Evolutionary conservation across 2,888 invertebrate genomes (phyloP).

Genomic region (Spatulosminthurus flaviceps): DNA sequence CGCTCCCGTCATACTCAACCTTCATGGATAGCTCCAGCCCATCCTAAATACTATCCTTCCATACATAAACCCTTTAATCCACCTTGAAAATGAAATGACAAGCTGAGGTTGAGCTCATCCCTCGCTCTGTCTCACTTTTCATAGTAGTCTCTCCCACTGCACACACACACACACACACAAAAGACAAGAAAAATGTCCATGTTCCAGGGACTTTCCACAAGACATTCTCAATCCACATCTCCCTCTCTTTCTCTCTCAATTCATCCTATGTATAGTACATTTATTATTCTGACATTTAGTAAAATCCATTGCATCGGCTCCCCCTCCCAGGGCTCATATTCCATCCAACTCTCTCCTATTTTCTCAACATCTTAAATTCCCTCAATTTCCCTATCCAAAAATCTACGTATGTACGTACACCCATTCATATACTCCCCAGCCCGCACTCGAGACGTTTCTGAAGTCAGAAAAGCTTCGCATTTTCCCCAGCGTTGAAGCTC

Average conservation of each 20-base stretch:
- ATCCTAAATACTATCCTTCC: neutral
- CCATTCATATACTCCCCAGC: too few species aligned
- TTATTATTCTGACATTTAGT: constrained; percentile 44
- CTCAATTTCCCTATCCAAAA: too few species aligned
- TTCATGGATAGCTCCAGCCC: neutral
- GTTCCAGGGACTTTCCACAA: constrained; percentile 8
- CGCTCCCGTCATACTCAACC: neutral
- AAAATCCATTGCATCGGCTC: neutral
- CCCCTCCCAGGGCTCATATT: neutral
- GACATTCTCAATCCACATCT: constrained; percentile 31
- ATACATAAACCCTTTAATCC: constrained; percentile 25
- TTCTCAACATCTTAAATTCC: neutral
- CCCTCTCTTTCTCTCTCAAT: constrained; percentile 4
- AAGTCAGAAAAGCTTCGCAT: too few species aligned
- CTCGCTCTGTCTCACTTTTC: too few species aligned
- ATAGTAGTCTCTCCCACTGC: too few species aligned
- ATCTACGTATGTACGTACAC: too few species aligned
- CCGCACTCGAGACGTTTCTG: too few species aligned
- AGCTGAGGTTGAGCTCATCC: constrained; percentile 12
- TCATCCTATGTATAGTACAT: constrained; percentile 13
- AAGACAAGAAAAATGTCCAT: neutral
- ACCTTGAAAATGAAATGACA: constrained; percentile 38
- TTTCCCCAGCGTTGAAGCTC: too few species aligned
- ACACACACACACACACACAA: too few species aligned
- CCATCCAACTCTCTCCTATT: neutral